phyloP scores from a whole-genome alignment of 1,140 invertebrate genomes.

The Helicoverpa zea region DNA sequence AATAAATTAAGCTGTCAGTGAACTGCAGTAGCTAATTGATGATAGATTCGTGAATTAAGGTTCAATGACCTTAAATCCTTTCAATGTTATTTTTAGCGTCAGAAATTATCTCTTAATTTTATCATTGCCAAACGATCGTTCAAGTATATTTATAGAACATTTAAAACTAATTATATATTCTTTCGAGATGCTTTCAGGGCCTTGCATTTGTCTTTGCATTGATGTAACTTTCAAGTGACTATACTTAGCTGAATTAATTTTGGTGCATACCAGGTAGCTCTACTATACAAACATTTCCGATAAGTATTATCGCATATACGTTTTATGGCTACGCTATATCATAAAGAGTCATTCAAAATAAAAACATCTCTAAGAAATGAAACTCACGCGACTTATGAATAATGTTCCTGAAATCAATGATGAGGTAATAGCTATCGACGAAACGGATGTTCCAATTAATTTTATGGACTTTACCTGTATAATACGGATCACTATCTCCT shows the following conservation, averaged over 20 bases:
- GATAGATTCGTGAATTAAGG: background rate
- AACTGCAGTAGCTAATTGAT: conserved; percentile 3
- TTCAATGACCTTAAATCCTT: conserved; percentile 5
- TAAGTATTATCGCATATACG: no score
- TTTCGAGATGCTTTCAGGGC: no score
- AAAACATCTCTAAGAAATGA: background rate
- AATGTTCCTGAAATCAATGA: background rate
- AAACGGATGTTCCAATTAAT: conserved; percentile 9
- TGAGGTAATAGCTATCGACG: background rate
- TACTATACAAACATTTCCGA: no score
- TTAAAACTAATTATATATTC: background rate
- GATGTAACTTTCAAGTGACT: no score
- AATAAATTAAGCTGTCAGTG: background rate
- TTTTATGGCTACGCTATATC: no score
- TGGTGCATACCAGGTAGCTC: no score
- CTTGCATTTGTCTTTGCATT: no score
- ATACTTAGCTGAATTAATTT: no score
- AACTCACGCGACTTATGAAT: background rate
- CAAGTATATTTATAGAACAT: background rate
- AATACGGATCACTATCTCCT: background rate
- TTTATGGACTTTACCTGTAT: background rate
- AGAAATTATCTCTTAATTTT: background rate
- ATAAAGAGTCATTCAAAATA: background rate
- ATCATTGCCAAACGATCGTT: background rate
- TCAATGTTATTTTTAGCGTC: conserved; percentile 1